phyloP scores from a whole-genome alignment of 2,113 vertebrate species.

The Cyprinodon brontotheroides region DNA sequence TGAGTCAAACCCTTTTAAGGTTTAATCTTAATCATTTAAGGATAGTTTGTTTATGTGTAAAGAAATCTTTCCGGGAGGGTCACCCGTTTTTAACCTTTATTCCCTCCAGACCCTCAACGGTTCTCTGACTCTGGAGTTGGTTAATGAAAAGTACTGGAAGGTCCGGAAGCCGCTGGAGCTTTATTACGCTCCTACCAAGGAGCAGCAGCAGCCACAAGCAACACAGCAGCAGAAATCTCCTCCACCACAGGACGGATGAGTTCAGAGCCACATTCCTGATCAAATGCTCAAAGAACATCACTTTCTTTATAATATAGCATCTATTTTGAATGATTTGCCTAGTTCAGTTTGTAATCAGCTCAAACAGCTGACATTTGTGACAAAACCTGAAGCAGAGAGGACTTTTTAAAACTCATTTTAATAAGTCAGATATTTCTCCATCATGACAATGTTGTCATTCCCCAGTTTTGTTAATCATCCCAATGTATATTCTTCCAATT shows the following conservation, averaged over 20 bases:
- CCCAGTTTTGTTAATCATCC: not conserved
- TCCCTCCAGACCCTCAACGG: slow-evolving; percentile 86
- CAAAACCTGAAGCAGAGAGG: not conserved
- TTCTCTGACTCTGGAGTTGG: slow-evolving; percentile 88
- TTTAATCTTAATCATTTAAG: not conserved
- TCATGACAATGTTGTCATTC: not conserved
- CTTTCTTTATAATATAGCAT: not conserved
- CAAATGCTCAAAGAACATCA: not conserved
- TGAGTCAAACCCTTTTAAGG: slow-evolving; percentile 59
- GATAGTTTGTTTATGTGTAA: not conserved
- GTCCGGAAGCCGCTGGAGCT: slow-evolving; percentile 86
- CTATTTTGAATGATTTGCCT: not conserved
- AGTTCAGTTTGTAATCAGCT: not conserved
- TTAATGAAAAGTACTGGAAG: slow-evolving; percentile 93
- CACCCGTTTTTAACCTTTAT: too few species aligned
- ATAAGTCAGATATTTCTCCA: not conserved
- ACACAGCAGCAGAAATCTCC: slow-evolving; percentile 22
- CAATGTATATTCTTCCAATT: not conserved
- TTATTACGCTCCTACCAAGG: slow-evolving; percentile 88
- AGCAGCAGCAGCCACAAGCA: slow-evolving; percentile 70
- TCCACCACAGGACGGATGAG: slow-evolving; percentile 44
- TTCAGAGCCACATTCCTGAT: not conserved
- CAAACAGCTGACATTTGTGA: not conserved
- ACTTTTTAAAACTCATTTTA: not conserved
- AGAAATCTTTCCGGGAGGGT: not conserved